Base-by-base conservation (phyloP, 2,888 invertebrate species). In the Rosalia funebris region DNA sequence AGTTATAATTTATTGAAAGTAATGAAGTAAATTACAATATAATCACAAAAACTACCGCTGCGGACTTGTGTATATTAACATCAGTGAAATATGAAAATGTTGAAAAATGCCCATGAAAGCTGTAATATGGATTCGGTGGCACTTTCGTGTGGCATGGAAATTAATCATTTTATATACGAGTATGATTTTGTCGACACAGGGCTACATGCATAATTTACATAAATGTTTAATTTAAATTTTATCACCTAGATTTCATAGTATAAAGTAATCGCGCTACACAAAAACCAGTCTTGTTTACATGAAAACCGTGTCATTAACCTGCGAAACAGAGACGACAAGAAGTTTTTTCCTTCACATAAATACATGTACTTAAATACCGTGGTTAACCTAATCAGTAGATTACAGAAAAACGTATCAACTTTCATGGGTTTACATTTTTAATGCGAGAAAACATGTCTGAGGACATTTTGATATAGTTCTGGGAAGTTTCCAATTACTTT, bases 221-320 rank as follows among this genome's bases (percentile, higher is more conserved):
- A 71, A 72, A 71, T 69, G 68, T 70, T 69, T 66, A 69, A 68
- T 71, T 70, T 67, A 67, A 69, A 70, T 67, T 70, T 71, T 70
- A 70, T 72, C 68, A 71, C 68, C 65, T 62, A 68, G 64, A 69
- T 72, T 70, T 55, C 55, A 52, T 63, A 62, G 53, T 63, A 66
- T 60, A 63, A 69, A 70, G 67, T 66, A 68, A 67, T 70, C 61
- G 57, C 65, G 50, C 60, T 53, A 60, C 62, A 66, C 62, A 69
- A 68, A 62, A 68, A 65, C 58, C 62, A 54, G 62, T 59, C 65
- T 63, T 66, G 69, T 71, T 71, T 66, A 71, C 71, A 71, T 54
- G 58, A 58, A 63, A 67, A 68, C 63, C 65, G 59, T 71, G 71
- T 62, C 70, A 52, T 68, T 70, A 68, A 71, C 70, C 67, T 57